phyloP scores from a whole-genome alignment of 2,888 invertebrate species.

The Dione juno region DNA sequence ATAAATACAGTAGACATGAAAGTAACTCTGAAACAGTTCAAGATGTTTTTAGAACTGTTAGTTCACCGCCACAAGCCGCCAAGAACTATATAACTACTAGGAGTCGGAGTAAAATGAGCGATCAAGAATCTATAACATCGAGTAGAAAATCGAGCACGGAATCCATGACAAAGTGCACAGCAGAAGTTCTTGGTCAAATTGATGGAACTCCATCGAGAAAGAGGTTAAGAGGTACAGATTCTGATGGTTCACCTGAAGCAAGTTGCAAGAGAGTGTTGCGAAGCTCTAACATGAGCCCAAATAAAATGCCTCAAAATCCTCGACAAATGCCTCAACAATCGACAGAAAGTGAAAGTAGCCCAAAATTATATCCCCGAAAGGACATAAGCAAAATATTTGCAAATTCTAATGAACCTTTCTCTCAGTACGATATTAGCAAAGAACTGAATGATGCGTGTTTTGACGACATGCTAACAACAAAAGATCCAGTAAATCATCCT shows the following conservation, averaged over 20 bases:
- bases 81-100: constrained; percentile 47
- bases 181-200: constrained; percentile 4
- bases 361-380: constrained; percentile 14
- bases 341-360: not conserved
- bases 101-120: constrained; percentile 49
- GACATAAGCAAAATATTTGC: constrained; percentile 23
- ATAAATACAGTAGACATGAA: constrained; percentile 4
- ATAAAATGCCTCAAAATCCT: constrained; percentile 4
- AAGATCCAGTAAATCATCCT: constrained; percentile 28
- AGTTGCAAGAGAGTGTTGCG: constrained; percentile 58
- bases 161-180: not conserved
- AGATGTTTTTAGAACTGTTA: not conserved
- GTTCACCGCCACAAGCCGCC: not conserved
- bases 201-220: constrained; percentile 25
- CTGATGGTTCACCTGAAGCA: constrained; percentile 47
- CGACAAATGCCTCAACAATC: too few relatives aligned
- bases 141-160: constrained; percentile 11
- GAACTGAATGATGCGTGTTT: constrained; percentile 8
- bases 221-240: constrained; percentile 49
- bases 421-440: constrained; percentile 8
- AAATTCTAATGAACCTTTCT: constrained; percentile 17
- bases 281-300: constrained; percentile 49
- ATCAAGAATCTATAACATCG: constrained; percentile 17
- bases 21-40: not conserved
- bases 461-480: constrained; percentile 6